Percentiles rank a stretch among this genome's conserved stretches.
Conservation (phyloP, 2,888 invertebrate species). For the Desoria tigrina region DNA sequence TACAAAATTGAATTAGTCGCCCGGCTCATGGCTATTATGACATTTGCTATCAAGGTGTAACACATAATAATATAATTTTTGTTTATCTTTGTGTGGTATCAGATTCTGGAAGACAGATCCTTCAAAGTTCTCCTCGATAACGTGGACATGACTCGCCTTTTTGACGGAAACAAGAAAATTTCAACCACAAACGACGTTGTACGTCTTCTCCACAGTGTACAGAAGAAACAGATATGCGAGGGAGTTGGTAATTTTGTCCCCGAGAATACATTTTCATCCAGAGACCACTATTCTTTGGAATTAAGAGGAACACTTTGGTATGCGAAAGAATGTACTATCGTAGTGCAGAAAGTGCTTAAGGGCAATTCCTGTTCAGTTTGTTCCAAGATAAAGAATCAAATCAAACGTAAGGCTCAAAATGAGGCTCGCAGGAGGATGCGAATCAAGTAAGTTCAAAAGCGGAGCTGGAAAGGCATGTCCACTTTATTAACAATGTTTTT, state of each 20-base stretch:
- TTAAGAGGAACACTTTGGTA: constrained; percentile 14
- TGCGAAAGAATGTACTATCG: background rate
- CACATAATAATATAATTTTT: background rate
- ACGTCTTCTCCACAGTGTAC: background rate
- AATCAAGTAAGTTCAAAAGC: background rate
- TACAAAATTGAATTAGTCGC: too few relatives aligned
- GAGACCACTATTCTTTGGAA: background rate
- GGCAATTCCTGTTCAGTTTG: constrained; percentile 11
- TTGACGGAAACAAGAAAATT: background rate
- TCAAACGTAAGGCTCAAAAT: background rate
- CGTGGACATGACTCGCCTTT: constrained; percentile 12
- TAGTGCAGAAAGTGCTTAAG: constrained; percentile 12
- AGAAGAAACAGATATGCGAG: constrained; percentile 9
- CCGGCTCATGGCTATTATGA: too few relatives aligned
- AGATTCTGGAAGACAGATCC: constrained; percentile 12
- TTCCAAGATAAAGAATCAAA: constrained; percentile 11
- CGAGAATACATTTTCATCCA: background rate
- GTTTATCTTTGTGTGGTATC: background rate
- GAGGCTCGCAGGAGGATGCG: constrained; percentile 5
- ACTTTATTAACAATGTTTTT: background rate
- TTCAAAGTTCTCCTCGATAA: constrained; percentile 13
- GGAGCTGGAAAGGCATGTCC: too few relatives aligned
- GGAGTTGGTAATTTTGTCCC: constrained; percentile 9
- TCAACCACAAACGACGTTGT: constrained; percentile 7
- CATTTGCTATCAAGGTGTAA: background rate